Base-by-base conservation (phyloP, 2,888 invertebrate species). In the Phanerotoma sp. region DNA sequence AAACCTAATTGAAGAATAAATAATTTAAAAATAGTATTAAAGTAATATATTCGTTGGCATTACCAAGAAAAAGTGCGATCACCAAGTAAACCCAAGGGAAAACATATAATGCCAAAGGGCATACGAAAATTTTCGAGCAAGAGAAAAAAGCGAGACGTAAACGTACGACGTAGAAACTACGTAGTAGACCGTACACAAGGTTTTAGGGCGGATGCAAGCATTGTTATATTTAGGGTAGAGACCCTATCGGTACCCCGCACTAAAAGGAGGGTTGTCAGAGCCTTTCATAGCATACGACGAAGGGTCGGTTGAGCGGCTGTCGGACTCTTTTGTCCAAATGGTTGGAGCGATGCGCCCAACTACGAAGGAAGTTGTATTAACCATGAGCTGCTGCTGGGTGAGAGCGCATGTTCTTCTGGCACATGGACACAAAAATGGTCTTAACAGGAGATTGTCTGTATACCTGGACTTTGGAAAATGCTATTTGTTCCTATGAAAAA, bases 301-400 rank as follows among this genome's bases (percentile, higher is more conserved):
- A 67, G 72, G 72, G 71, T 67, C 68, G 67, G 35, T 60, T 66
- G 61, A 66, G 65, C 67, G 68, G 68, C 68, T 65, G 67, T 62
- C 65, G 66, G 67, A 61, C 64, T 61, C 69, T 71, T 72, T 73
- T 73, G 70, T 73, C 67, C 57, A 62, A 52, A 47, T 61, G 59
- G 56, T 60, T 52, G 53, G 50, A 58, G 56, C 49, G 55, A 55
- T 25, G 25, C 25, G n/a, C 9, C 7, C 25, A 25, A 9, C 25
- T 25, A 25, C 52, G 51, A 25, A 51, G 25, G 37, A 51, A 51
- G 35, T 49, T 38, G 18, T 38, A 40, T 49, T 49, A 40, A 38
- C 40, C 49, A 49, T 15, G 28, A 28, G 25, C 25, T 25, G 25
- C n/a, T n/a, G n/a, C n/a, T n/a, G n/a, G n/a, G n/a, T 7, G 25